These are phyloP conservation scores for Nesoenas mayeri DNA, from an alignment of 2,113 vertebrate species.

Conservation along the genomic window DNA sequence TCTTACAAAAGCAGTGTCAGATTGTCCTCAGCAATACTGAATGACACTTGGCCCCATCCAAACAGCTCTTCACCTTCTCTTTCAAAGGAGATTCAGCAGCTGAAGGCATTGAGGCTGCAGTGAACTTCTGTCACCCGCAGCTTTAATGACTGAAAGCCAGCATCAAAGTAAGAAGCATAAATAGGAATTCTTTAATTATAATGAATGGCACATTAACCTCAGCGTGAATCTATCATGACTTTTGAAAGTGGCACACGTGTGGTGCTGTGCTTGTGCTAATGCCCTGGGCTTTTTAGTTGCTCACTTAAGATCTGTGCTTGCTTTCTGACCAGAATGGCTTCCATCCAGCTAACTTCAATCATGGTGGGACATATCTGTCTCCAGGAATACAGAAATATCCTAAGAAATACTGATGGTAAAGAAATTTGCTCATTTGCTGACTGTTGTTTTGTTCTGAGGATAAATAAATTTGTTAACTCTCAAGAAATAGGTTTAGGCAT, in stretches of 20 bases:
- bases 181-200: conserved; percentile 49
- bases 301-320: neutral
- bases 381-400: neutral
- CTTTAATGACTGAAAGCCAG: neutral
- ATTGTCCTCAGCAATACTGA: neutral
- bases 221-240: conserved; percentile 36
- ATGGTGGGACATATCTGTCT: neutral
- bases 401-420: neutral
- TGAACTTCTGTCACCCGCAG: conserved; percentile 1
- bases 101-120: neutral
- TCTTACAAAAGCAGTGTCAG: neutral
- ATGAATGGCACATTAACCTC: conserved; percentile 39
- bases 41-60: neutral
- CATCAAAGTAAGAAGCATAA: conserved; percentile 20
- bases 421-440: conserved; percentile 3
- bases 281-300: conserved; percentile 15
- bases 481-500: conserved; percentile 15
- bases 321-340: neutral
- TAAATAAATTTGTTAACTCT: conserved; percentile 27
- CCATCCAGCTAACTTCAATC: neutral
- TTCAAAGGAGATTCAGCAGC: neutral
- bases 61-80: neutral
- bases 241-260: conserved; percentile 8
- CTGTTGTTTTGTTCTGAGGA: neutral
- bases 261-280: neutral